phyloP scores from a whole-genome alignment of 2,888 invertebrate genomes.

The Drosophila vallismaia region DNA sequence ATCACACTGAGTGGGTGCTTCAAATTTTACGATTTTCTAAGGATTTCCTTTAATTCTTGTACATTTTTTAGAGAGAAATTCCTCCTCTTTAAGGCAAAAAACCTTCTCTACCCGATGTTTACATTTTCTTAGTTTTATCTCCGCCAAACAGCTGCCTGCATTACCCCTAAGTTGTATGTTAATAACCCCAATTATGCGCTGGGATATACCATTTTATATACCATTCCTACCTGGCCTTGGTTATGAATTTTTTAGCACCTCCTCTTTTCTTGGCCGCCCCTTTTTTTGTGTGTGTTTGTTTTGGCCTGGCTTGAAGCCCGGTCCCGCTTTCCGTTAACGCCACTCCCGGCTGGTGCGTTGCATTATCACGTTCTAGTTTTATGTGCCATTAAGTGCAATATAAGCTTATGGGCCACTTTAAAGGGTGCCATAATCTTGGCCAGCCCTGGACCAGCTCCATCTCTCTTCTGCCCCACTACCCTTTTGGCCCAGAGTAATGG shows the following conservation, averaged over 20 bases:
- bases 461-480: not conserved
- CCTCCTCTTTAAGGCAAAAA: not conserved
- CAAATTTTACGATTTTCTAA: slow-evolving; percentile 1
- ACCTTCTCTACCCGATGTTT: not conserved
- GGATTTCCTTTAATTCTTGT: not conserved
- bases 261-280: slow-evolving; percentile 6
- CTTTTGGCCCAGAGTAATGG: slow-evolving; percentile 26
- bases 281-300: slow-evolving; percentile 25
- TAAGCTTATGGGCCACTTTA: slow-evolving; percentile 73
- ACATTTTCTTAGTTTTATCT: slow-evolving; percentile 10
- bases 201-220: slow-evolving; percentile 19
- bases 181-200: slow-evolving; percentile 38
- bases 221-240: slow-evolving; percentile 12
- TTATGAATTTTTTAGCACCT: slow-evolving; percentile 29
- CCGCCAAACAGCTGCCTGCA: slow-evolving; percentile 11
- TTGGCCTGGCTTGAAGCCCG: slow-evolving; percentile 22
- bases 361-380: slow-evolving; percentile 76
- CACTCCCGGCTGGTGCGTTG: slow-evolving; percentile 74
- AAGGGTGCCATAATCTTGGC: slow-evolving; percentile 70
- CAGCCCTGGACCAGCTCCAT: slow-evolving; percentile 3
- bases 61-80: not conserved
- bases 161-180: slow-evolving; percentile 23
- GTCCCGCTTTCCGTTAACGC: slow-evolving; percentile 42
- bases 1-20: slow-evolving; percentile 34
- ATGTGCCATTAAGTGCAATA: slow-evolving; percentile 78